phyloP scores from a whole-genome alignment of 2,888 invertebrate genomes.

The Polymixis flavicincta region DNA sequence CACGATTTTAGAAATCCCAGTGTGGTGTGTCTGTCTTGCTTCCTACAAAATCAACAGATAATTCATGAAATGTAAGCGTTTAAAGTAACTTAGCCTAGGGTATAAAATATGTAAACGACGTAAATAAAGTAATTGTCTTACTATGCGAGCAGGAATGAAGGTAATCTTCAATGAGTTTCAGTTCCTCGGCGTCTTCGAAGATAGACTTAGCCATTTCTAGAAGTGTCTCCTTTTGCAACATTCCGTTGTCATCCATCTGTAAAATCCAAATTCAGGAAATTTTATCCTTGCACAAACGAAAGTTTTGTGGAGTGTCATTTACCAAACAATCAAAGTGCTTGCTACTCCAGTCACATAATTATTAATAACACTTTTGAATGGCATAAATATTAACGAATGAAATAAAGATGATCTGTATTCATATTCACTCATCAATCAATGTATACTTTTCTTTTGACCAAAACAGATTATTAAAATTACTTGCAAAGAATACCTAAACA shows the following conservation, averaged over 20 bases:
- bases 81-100: no score
- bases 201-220: slow-evolving; percentile 79
- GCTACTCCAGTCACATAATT: not conserved
- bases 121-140: slow-evolving; percentile 61
- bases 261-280: slow-evolving; percentile 27
- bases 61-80: not conserved
- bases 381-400: not conserved
- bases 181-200: slow-evolving; percentile 80
- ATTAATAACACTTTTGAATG: not conserved
- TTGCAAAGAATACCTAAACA: not conserved
- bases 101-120: not conserved
- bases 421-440: not conserved
- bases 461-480: not conserved
- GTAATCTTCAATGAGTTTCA: slow-evolving; percentile 78
- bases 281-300: not conserved
- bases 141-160: slow-evolving; percentile 81
- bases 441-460: not conserved
- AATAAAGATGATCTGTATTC: not conserved
- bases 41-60: not conserved
- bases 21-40: no score
- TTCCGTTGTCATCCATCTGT: slow-evolving; percentile 81
- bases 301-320: not conserved
- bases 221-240: slow-evolving; percentile 80
- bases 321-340: not conserved
- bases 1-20: no score